These are phyloP conservation scores for Calcarius lapponicus DNA, from an alignment of 2,797 vertebrate species.

Conservation along the genomic window DNA sequence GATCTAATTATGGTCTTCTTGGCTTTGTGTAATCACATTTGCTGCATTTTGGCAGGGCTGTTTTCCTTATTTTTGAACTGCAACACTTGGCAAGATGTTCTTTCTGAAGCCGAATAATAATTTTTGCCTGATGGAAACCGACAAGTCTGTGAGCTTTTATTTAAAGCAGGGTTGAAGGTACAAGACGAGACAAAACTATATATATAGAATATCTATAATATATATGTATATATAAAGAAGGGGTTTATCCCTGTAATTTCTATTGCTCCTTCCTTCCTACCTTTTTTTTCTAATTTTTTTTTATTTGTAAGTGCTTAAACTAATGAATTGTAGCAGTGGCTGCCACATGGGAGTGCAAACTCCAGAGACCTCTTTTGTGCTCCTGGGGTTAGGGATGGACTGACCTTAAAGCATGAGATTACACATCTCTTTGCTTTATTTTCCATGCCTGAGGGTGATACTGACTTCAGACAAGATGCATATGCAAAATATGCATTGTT, in stretches of 20 bases:
- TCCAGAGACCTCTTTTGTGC: neutral
- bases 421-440: neutral
- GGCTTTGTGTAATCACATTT: constrained; percentile 83
- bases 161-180: constrained; percentile 61
- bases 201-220: constrained; percentile 15
- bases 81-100: constrained; percentile 78
- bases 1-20: constrained; percentile 83
- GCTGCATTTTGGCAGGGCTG: constrained; percentile 79
- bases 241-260: constrained; percentile 48
- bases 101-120: constrained; percentile 76
- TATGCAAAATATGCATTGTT: neutral
- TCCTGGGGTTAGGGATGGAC: neutral
- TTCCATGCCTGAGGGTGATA: neutral
- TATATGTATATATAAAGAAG: constrained; percentile 34
- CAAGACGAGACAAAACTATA: constrained; percentile 48
- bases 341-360: neutral
- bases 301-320: neutral
- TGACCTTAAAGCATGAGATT: neutral
- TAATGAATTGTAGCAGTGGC: neutral
- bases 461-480: neutral
- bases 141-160: constrained; percentile 66
- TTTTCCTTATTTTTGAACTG: constrained; percentile 81
- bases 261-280: constrained; percentile 53
- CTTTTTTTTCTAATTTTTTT: neutral
- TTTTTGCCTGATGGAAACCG: constrained; percentile 67